These are phyloP conservation scores for Acleris emargana DNA, from an alignment of 2,888 invertebrate species.

Conservation along the genomic window DNA sequence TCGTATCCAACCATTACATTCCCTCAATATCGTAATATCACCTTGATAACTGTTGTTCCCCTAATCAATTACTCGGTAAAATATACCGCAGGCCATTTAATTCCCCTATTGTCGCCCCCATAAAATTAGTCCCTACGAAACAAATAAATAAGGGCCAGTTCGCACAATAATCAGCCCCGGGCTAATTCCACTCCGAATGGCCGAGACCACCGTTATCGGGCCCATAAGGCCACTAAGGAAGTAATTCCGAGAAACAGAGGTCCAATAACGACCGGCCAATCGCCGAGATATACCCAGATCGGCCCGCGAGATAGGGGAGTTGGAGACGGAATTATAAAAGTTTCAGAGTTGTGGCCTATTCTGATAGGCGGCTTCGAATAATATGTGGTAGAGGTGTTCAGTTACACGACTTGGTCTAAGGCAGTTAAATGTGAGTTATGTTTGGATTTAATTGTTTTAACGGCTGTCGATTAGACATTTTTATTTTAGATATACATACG, in stretches of 20 bases:
- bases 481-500: too few relatives aligned
- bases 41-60: too few relatives aligned
- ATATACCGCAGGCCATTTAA: conserved; percentile 10
- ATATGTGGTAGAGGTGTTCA: too few relatives aligned
- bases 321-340: conserved; percentile 14
- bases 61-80: conserved; percentile 4
- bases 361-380: too few relatives aligned
- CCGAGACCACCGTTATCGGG: conserved; percentile 67
- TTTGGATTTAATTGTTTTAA: too few relatives aligned
- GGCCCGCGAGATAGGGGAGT: conserved; percentile 52
- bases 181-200: conserved; percentile 60
- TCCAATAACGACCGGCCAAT: conserved; percentile 39
- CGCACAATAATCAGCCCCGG: conserved; percentile 55
- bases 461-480: too few relatives aligned
- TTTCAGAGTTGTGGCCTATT: not conserved
- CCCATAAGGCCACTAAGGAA: conserved; percentile 70
- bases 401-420: too few relatives aligned
- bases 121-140: conserved; percentile 28
- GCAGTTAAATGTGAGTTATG: too few relatives aligned
- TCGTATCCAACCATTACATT: too few relatives aligned
- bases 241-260: conserved; percentile 72
- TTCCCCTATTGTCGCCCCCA: conserved; percentile 27
- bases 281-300: conserved; percentile 59
- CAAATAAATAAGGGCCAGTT: conserved; percentile 31
- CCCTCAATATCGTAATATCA: too few relatives aligned